These are phyloP conservation scores for Anagyrus pseudococci DNA, from an alignment of 2,888 invertebrate species.

Conservation along the genomic window DNA sequence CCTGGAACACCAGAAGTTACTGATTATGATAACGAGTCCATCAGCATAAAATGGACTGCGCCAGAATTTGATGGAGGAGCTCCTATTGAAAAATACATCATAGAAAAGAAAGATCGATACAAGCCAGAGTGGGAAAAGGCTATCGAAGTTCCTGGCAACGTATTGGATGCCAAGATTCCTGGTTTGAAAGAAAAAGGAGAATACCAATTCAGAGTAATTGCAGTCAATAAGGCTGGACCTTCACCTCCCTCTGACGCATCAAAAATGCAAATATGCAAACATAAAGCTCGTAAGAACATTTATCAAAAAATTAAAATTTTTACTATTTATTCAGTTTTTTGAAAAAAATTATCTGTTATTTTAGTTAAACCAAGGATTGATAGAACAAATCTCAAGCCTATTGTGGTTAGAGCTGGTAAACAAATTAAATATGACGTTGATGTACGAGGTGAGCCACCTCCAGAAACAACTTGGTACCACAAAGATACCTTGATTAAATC, in stretches of 20 bases:
- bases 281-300: constrained; percentile 78
- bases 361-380: constrained; percentile 98
- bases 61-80: constrained; percentile 91
- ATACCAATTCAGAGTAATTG: constrained; percentile 89
- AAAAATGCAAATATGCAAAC: constrained; percentile 86
- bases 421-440: constrained; percentile 91
- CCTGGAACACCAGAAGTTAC: constrained; percentile 91
- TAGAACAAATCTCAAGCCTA: constrained; percentile 88
- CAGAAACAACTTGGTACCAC: constrained; percentile 90
- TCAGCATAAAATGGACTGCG: constrained; percentile 89
- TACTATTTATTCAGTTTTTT: constrained; percentile 3
- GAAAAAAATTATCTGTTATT: constrained; percentile 8
- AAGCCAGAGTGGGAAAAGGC: constrained; percentile 92
- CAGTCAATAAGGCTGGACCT: constrained; percentile 92
- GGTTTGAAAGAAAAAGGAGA: constrained; percentile 90
- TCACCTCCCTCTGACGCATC: constrained; percentile 91
- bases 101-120: constrained; percentile 87
- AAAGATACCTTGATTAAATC: constrained; percentile 78
- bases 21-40: constrained; percentile 93
- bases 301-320: constrained; percentile 2
- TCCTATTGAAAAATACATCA: constrained; percentile 90
- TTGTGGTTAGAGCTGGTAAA: constrained; percentile 90
- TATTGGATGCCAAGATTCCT: constrained; percentile 78
- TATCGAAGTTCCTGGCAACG: constrained; percentile 78
- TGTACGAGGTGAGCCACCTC: constrained; percentile 94